Conservation (phyloP, 2,888 invertebrate genomes). For the Stenodema calcarata region DNA sequence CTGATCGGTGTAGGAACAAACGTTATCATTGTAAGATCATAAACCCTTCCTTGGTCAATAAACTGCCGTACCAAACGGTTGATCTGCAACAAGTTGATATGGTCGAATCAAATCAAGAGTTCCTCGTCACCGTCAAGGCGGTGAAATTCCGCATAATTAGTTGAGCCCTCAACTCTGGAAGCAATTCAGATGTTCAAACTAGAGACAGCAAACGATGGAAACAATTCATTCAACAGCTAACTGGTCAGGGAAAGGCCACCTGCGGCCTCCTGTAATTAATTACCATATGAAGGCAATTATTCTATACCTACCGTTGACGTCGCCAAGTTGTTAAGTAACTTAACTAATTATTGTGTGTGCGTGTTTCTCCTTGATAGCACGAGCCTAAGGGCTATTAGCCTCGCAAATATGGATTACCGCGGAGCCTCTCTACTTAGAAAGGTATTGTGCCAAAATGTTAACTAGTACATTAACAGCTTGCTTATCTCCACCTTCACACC, state of each 20-base stretch:
- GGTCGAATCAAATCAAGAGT: background rate
- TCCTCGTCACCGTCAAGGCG: background rate
- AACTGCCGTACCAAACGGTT: background rate
- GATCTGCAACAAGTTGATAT: background rate
- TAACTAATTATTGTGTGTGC: background rate
- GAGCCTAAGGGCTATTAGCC: background rate
- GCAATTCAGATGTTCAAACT: background rate
- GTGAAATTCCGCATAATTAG: background rate
- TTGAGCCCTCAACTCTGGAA: background rate
- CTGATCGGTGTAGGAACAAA: no score
- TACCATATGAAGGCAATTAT: background rate
- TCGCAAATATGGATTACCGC: background rate
- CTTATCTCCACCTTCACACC: background rate
- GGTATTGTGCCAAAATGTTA: background rate
- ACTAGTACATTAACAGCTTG: background rate
- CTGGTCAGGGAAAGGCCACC: background rate
- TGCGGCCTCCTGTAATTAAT: background rate
- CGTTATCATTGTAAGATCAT: no score
- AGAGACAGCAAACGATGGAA: background rate
- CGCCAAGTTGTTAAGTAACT: background rate
- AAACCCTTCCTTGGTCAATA: background rate
- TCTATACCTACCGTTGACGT: background rate
- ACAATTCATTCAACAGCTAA: background rate
- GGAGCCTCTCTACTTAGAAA: background rate
- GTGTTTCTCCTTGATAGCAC: background rate